Base-by-base conservation (phyloP, 2,888 invertebrate species). In the Epinotia nisella region DNA sequence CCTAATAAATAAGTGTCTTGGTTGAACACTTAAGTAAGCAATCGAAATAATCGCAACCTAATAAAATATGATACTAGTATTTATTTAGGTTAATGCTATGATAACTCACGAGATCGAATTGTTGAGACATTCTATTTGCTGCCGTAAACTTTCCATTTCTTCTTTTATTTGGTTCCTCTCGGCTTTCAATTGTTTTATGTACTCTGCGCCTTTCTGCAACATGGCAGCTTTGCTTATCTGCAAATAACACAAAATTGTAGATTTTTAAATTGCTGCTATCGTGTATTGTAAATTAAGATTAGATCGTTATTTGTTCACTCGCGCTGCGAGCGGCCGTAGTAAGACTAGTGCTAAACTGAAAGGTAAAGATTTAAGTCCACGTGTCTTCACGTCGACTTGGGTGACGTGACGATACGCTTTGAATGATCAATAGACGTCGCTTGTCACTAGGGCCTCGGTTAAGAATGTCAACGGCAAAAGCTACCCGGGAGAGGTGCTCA, bases 161-260 rank as follows among this genome's bases (percentile, higher is more conserved):
- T 98, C 97, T 84, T 97, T 97, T 76, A 98, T 95, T 83, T 97
- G 96, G 83, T 96, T 96, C 75, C 98, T 94, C 87, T 99, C 99
- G 35, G 95, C 94, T 81, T 97, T 96, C 80, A 99, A 91, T 85
- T 98, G 97, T 82, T 97, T 96, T 76, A 99, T 98, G 86, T 98
- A 98, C 81, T 99, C 98, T 7, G 98, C 99, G 74, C 99, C 98
- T 88, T 98, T 99, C 87, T 98, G 98, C 70, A 99, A 93, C 98
- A 99, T 98, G 19, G 98, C 98, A 56, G 99, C 99, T 93, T 99
- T 99, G 92, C 98, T 98, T 79, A 98, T 95, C 96, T 96, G 84
- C 58, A 90, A 81, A 74, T 55, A 71, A 59, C 17, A 71, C 15
- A 67, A 29, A 61, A 56, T 7, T 15, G 53, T 13, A n/a, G 2